Percentiles rank a stretch among this genome's conserved stretches.
phyloP scores from a whole-genome alignment of 23 tunicate genomes.

The Ciona savignyi region DNA sequence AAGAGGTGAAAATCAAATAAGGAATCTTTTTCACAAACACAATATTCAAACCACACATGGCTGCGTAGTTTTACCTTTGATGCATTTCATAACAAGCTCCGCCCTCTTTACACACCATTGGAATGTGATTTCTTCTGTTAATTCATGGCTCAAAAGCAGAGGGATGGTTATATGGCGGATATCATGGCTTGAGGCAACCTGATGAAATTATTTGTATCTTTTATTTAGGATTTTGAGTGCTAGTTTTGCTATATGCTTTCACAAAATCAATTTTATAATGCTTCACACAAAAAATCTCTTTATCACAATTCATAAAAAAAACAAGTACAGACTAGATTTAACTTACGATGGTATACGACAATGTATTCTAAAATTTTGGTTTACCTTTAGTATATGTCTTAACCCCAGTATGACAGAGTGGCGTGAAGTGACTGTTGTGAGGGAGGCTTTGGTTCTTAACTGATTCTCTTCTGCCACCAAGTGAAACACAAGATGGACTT shows the following conservation, averaged over 20 bases:
- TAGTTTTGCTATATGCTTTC: not conserved
- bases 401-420: constrained; percentile 69
- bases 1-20: too few relatives aligned
- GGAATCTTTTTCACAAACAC: not conserved
- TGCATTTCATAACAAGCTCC: constrained; percentile 97
- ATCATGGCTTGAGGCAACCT: constrained; percentile 79
- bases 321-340: too few relatives aligned
- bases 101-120: constrained; percentile 96
- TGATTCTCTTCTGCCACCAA: constrained; percentile 49
- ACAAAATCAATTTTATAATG: not conserved
- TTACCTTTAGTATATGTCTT: constrained; percentile 75
- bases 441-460: constrained; percentile 44
- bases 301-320: not conserved
- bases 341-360: too few relatives aligned
- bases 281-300: not conserved
- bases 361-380: too few relatives aligned
- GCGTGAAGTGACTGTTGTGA: constrained; percentile 62
- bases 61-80: constrained; percentile 58
- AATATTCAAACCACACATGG: not conserved
- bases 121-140: constrained; percentile 75
- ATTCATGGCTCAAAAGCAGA: constrained; percentile 60
- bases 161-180: constrained; percentile 65
- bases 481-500: constrained; percentile 88
- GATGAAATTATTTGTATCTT: too few relatives aligned
- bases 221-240: not conserved